Evolutionary conservation across 53 echinoderm and acorn worm genomes (phyloP), one percentile per base, ranked within the genome.

Genomic region (Holothuria leucospilota): DNA sequence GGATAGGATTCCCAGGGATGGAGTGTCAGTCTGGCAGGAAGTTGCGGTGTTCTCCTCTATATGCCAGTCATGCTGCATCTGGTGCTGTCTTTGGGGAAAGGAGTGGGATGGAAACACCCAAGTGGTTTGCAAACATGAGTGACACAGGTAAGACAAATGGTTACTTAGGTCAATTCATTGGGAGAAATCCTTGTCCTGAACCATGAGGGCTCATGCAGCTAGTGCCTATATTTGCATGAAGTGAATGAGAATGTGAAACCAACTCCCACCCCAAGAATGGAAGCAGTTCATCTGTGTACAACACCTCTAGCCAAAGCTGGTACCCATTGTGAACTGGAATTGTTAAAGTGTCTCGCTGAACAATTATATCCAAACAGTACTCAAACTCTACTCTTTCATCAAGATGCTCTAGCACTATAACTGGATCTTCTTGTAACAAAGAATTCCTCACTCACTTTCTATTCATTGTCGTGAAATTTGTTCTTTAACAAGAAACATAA

Each of bases 11-110:
- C 39, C 93, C 94, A 20, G 85, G 81, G 21, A 10, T 8, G 4
- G 91, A 94, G 65, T 96, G 52, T 81, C 69, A 85, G 81, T 87
- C 90, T 0, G 99, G 93, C 20, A 86, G 99, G 4, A 93, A 95
- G 86, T 78, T 95, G 59, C 86, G 93, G 14, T 94, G 93, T 63
- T 92, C 95, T 13, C 87, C 99, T 21, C 93, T 99, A 23, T 94
- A 94, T 52, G 69, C 87, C 29, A 88, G 92, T 28, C 92, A 91
- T 20, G 75, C 70, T 62, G 88, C 91, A 29, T 87, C 88, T 0
- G 95, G 95, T 60, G 99, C 99, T 24, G 95, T 99, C 24, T 99
- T 99, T 85, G 99, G 94, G 13, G 89, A 95, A 46, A 92, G 77
- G 28, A 82, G 83, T 82, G 99, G 99, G 10, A 68, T 90, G 63